phyloP scores from a whole-genome alignment of 2,888 invertebrate species.

The Chirona hameri region DNA sequence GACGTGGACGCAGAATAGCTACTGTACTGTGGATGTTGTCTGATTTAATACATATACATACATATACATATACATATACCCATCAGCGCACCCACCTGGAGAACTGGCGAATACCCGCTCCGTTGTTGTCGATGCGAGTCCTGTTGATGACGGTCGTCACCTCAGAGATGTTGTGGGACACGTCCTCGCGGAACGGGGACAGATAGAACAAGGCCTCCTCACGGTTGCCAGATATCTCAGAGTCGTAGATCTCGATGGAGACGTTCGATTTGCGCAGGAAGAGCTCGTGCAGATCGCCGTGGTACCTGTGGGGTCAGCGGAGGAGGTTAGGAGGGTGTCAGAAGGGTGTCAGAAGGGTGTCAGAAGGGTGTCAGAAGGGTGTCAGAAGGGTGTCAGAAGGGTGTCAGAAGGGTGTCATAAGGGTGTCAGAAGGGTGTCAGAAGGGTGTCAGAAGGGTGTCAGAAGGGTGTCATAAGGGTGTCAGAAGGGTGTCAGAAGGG shows the following conservation, averaged over 20 bases:
- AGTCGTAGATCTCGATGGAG: constrained; percentile 71
- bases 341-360: too few species aligned
- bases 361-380: too few species aligned
- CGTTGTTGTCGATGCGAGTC: constrained; percentile 80
- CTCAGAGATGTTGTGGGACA: constrained; percentile 78
- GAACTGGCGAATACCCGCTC: constrained; percentile 79
- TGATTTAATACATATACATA: too few species aligned
- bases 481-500: too few species aligned
- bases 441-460: too few species aligned
- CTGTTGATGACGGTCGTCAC: constrained; percentile 84
- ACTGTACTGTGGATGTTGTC: too few species aligned
- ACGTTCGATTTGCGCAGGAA: constrained; percentile 84
- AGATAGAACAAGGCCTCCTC: constrained; percentile 76
- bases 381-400: too few species aligned
- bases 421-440: too few species aligned
- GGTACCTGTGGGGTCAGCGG: constrained; percentile 54
- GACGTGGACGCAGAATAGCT: too few species aligned
- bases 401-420: too few species aligned
- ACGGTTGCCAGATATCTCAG: constrained; percentile 73
- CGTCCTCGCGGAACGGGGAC: constrained; percentile 81
- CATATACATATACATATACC: too few species aligned
- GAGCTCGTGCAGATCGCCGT: constrained; percentile 79
- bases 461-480: too few species aligned
- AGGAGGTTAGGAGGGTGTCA: neutral
- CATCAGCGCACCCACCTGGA: constrained; percentile 52